phyloP scores from a whole-genome alignment of 2,888 invertebrate genomes.

The Neocrepidodera transversa region DNA sequence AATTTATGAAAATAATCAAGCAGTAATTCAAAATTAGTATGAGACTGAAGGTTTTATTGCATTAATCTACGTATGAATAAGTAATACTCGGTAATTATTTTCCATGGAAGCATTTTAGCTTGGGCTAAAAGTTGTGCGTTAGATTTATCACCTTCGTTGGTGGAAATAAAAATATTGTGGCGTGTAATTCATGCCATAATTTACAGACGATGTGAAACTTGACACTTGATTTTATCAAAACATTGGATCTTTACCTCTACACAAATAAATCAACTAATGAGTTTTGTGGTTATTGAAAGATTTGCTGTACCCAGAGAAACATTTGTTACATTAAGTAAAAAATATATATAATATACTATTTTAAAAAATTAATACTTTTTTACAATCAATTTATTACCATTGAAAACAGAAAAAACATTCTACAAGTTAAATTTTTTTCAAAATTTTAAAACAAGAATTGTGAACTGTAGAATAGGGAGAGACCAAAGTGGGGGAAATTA shows the following conservation, averaged over 20 bases:
- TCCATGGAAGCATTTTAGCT: conserved; percentile 19
- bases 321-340: too few species aligned
- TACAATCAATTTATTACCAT: too few species aligned
- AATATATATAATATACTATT: too few species aligned
- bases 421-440: too few species aligned
- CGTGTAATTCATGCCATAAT: conserved; percentile 40
- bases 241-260: conserved; percentile 40
- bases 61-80: conserved; percentile 27
- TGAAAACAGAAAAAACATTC: too few species aligned
- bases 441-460: too few species aligned
- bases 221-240: conserved; percentile 42
- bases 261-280: conserved; percentile 43
- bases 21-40: conserved; percentile 26
- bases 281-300: conserved; percentile 41
- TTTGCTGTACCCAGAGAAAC: too few species aligned
- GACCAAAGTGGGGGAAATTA: too few species aligned
- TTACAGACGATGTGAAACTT: conserved; percentile 41
- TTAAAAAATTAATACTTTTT: too few species aligned
- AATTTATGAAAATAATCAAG: conserved; percentile 20
- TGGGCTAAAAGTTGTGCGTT: conserved; percentile 17
- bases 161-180: conserved; percentile 27
- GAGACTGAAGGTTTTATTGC: conserved; percentile 25
- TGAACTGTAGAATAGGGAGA: too few species aligned
- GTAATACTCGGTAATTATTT: conserved; percentile 26
- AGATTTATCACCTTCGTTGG: conserved; percentile 30